Base-by-base conservation (phyloP, 1,140 invertebrate genomes). In the Drosophila athabasca region DNA sequence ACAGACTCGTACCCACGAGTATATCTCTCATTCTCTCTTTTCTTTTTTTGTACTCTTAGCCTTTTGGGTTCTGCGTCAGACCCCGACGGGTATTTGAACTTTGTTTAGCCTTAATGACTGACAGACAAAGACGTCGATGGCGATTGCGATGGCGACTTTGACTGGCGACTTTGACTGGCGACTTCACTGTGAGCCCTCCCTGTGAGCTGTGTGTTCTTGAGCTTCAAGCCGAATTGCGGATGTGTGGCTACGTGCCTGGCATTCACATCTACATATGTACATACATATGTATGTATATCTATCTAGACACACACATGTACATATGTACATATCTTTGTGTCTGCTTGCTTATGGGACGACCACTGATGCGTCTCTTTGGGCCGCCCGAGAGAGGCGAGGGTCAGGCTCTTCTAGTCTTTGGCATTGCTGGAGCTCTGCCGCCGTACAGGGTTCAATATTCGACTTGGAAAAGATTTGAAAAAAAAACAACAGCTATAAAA, bases 171-270 rank as follows among this genome's bases (percentile, higher is more conserved):
- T 74, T 73, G 69, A 74, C 64, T 71, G 49, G 59, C 6, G 24
- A 26, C 54, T 46, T 46, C 41, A n/a, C n/a, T 55, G 53, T 19
- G 17, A 19, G 17, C 17, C 17, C 17, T 19, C 46, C 31, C 49
- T 45, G 54, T 60, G 55, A 69, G 48, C 52, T 49, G 43, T 55
- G 59, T 78, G 81, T 87, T 85, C 81, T 85, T 85, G 81, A 78
- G 78, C 74, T 85, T 87, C 52, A 65, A 57, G 35, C 57, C 54
- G 35, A 72, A 78, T 71, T 69, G 82, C 82, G 78, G 77, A 82
- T 87, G 60, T 70, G 48, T 49, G 62, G 45, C 69, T 41, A 87
- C 82, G 82, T 87, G 82, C 62, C 74, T 68, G 58, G 83, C 66
- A 78, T 87, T 45, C 41, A 31, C 57, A 78, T 87, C 51, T 57